phyloP scores from a whole-genome alignment of 30 jellyfish, hydroid and myxozoan genomes.

The Hydra vulgaris region DNA sequence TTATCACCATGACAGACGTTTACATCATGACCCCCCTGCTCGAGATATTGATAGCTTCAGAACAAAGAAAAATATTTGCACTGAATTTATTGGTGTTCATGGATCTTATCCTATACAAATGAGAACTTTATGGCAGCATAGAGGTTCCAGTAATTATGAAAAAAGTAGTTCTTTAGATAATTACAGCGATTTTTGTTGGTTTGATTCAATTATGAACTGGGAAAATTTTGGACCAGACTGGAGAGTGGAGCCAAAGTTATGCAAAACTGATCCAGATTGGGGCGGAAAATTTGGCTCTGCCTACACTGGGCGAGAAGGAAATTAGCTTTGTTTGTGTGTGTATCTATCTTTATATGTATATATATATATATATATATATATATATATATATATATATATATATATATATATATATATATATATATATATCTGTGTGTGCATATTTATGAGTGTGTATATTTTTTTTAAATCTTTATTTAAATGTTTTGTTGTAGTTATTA shows the following conservation, averaged over 20 bases:
- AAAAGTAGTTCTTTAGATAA: constrained; percentile 4
- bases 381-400: too few species aligned
- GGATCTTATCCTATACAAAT: constrained; percentile 55
- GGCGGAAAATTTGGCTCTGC: constrained; percentile 12
- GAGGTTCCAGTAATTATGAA: constrained; percentile 7
- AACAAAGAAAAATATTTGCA: constrained; percentile 36
- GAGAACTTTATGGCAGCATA: constrained; percentile 44
- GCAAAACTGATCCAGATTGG: constrained; percentile 50
- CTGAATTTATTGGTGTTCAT: constrained; percentile 48
- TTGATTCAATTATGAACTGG: constrained; percentile 27
- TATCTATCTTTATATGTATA: too few species aligned
- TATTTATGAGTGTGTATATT: too few species aligned
- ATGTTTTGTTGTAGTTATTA: too few species aligned
- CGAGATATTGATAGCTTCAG: constrained; percentile 21
- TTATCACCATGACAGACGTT: constrained; percentile 49
- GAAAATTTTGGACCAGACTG: constrained; percentile 11
- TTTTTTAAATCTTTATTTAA: too few species aligned
- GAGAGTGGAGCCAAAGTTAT: constrained; percentile 47
- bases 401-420: too few species aligned
- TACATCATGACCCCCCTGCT: constrained; percentile 80
- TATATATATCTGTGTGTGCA: too few species aligned
- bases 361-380: too few species aligned
- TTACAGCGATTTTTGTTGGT: not conserved
- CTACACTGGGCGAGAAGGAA: constrained; percentile 56
- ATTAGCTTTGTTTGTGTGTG: too few species aligned